Conservation (phyloP, 2,797 vertebrate genomes). For the Bradypodion ventrale region DNA sequence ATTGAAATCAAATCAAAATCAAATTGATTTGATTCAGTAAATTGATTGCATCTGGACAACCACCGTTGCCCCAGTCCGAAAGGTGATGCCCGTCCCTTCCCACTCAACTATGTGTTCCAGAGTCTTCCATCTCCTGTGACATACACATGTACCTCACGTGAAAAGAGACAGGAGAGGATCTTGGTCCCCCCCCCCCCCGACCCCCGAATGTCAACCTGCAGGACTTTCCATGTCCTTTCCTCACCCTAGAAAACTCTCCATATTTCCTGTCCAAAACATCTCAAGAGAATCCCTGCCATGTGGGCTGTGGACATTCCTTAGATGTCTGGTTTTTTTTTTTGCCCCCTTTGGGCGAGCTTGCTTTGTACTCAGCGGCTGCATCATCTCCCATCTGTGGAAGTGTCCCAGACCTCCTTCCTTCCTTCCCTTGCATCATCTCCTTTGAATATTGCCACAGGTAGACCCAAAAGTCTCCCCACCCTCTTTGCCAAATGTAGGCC, state of each 20-base stretch:
- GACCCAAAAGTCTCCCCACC: neutral
- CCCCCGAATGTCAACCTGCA: neutral
- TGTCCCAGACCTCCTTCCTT: no score
- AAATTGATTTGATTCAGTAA: no score
- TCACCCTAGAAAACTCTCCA: neutral
- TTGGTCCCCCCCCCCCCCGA: neutral
- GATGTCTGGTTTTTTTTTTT: neutral
- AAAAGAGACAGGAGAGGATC: neutral
- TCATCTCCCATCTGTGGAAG: neutral
- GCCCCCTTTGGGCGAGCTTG: neutral
- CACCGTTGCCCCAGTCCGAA: neutral
- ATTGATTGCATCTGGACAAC: neutral
- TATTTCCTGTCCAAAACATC: neutral
- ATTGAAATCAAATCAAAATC: no score
- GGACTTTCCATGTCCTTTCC: neutral
- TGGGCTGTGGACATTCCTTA: neutral
- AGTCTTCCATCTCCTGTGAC: slow-evolving; percentile 35
- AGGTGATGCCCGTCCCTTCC: neutral
- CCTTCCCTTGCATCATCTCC: neutral
- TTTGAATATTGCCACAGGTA: neutral
- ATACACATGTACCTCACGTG: neutral
- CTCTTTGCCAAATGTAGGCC: neutral
- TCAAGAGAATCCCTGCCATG: neutral
- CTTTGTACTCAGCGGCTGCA: neutral
- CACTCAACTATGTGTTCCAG: neutral